These are phyloP conservation scores for Poecile montanus DNA, from an alignment of 2,797 vertebrate species.

Conservation along the genomic window DNA sequence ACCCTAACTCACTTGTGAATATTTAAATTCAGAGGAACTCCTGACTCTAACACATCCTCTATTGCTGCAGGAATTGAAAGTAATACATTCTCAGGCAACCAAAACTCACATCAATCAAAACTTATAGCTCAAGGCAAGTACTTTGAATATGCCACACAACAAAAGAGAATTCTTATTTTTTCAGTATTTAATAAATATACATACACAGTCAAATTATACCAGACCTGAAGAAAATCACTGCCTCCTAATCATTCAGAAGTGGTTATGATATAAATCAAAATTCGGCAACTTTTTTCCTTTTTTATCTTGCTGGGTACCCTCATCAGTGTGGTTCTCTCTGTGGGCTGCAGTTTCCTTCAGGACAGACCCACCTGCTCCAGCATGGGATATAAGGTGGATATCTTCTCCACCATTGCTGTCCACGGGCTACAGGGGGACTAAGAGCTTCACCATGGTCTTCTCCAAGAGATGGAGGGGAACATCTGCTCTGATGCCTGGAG, in stretches of 20 bases:
- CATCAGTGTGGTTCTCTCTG: rapidly evolving
- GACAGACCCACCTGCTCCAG: neutral
- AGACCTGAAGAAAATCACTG: neutral
- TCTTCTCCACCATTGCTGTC: neutral
- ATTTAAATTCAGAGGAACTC: neutral
- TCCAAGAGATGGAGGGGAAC: neutral
- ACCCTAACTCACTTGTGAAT: neutral
- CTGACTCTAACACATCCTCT: neutral
- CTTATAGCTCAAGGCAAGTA: neutral
- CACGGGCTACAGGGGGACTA: neutral
- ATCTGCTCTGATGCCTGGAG: rapidly evolving
- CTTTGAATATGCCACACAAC: neutral
- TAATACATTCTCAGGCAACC: neutral
- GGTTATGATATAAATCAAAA: neutral
- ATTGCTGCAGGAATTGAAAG: neutral
- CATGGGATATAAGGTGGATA: neutral
- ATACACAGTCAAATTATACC: neutral
- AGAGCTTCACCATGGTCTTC: neutral
- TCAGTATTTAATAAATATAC: neutral
- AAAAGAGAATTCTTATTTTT: neutral
- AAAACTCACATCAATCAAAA: neutral
- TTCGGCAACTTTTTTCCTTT: neutral
- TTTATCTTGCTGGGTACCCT: neutral
- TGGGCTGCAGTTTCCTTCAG: neutral
- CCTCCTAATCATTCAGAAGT: neutral